phyloP scores from a whole-genome alignment of 2,797 vertebrate genomes.

The Perdix hodgsoniae region DNA sequence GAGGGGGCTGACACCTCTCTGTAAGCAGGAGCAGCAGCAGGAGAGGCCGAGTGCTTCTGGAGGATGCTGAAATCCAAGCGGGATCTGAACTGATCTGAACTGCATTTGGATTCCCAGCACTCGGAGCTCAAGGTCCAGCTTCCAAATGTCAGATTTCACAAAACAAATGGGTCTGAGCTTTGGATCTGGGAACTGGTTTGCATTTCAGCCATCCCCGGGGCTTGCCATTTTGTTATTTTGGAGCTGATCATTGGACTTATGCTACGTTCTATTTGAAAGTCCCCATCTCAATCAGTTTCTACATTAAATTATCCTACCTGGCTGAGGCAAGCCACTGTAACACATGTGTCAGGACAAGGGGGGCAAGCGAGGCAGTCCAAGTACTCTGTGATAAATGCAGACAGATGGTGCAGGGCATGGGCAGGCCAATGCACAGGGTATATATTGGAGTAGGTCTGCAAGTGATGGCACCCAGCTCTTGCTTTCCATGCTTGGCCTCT shows the following conservation, averaged over 20 bases:
- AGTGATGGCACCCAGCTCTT: fast-evolving
- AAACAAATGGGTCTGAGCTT: background rate
- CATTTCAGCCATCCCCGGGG: background rate
- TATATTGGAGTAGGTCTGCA: background rate
- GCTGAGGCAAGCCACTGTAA: background rate
- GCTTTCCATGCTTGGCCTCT: background rate
- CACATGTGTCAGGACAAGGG: background rate
- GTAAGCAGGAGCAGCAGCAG: background rate
- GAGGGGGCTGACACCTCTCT: background rate
- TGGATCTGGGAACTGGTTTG: background rate
- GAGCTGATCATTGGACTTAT: background rate
- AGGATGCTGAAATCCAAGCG: background rate
- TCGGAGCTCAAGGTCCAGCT: background rate
- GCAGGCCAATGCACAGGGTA: background rate
- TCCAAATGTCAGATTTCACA: background rate
- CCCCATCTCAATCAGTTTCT: background rate
- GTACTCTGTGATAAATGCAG: background rate
- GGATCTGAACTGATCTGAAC: background rate
- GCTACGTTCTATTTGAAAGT: background rate
- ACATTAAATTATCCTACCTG: background rate
- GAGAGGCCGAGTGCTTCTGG: background rate
- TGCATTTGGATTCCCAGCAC: background rate
- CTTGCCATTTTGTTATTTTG: background rate
- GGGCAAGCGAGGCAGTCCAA: background rate
- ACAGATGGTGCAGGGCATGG: background rate